Evolutionary conservation across 2,113 vertebrate species (phyloP).

Genomic region (Hiodon alosoides): DNA sequence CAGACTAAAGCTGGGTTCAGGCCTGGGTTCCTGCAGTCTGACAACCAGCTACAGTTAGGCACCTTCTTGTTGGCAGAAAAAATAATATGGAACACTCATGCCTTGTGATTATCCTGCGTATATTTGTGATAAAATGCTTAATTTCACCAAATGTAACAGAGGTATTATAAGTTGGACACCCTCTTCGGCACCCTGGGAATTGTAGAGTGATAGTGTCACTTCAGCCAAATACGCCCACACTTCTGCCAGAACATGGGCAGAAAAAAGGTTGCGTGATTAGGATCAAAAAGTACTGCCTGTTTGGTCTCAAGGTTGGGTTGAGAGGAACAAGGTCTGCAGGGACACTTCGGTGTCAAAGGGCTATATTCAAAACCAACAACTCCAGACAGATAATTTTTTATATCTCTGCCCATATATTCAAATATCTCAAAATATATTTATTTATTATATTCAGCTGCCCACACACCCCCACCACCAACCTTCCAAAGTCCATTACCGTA

Average conservation of each 20-base stretch:
- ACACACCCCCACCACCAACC: conserved; percentile 10
- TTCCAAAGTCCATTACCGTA: conserved; percentile 64
- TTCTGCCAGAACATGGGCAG: neutral
- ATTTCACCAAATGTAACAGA: conserved; percentile 7
- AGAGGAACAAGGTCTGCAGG: neutral
- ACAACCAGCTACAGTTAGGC: conserved; percentile 1
- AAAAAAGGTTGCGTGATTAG: neutral
- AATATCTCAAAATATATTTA: conserved; percentile 47
- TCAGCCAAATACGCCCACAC: neutral
- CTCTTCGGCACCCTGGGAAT: neutral
- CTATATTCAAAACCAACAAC: neutral
- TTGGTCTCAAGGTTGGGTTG: conserved; percentile 3
- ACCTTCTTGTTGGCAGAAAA: conserved; percentile 18
- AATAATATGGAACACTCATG: conserved; percentile 4
- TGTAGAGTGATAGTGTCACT: neutral
- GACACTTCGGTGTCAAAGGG: conserved; percentile 18
- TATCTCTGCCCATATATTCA: conserved; percentile 41
- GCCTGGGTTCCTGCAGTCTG: neutral
- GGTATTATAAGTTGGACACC: conserved; percentile 6
- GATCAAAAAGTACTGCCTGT: neutral
- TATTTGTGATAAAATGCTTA: conserved; percentile 16
- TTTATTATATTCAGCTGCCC: conserved; percentile 35
- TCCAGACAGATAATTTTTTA: neutral
- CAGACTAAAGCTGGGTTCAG: too few relatives aligned
- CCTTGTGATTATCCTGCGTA: conserved; percentile 7